Base-by-base conservation (phyloP, 2,113 vertebrate species). In the Acrocephalus kingi region DNA sequence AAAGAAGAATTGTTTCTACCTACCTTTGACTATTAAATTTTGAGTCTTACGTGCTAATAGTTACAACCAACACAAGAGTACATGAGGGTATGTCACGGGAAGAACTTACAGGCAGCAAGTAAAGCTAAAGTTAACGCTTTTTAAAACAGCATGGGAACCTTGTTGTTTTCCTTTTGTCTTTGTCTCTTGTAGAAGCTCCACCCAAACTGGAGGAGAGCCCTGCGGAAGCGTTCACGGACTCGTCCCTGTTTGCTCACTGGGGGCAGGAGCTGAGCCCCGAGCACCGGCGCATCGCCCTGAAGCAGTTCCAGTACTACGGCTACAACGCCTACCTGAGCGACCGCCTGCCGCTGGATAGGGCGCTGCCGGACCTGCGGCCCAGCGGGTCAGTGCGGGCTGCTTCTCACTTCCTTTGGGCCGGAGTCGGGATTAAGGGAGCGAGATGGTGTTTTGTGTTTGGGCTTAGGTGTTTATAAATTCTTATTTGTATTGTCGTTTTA, bases 301-400 rank as follows among this genome's bases (percentile, higher is more conserved):
- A 99, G 89, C 99, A 99, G 92, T 99, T 99, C 97, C 99, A 99
- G 97, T 99, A 99, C 96, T 99, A 99, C 0, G 99, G 99, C 89
- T 99, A 99, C 97, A 99, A 99, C 1, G 98, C 99, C 86, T 99
- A 99, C 98, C 99, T 99, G 98, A 99, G 99, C 21, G 99, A 99
- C 93, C 99, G 99, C 54, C 97, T 99, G 84, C 98, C 99, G 0
- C 97, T 99, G 52, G 98, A 99, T 97, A 97, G 99, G 86, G 79
- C 98, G 24, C 98, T 99, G 84, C 98, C 99, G 2, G 99, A 99
- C 97, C 98, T 99, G 61, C 98, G 99, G 92, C 99, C 99, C 59
- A 98, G 98, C 27, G 99, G 99, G 99, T 39, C 37, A 39, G 37
- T 39, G 37, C 99, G 98, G 98, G 98, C 51, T 30, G 51, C 56